Evolutionary conservation across 2,797 vertebrate genomes (phyloP).

Genomic region (Petrocephalus schoutedeni): DNA sequence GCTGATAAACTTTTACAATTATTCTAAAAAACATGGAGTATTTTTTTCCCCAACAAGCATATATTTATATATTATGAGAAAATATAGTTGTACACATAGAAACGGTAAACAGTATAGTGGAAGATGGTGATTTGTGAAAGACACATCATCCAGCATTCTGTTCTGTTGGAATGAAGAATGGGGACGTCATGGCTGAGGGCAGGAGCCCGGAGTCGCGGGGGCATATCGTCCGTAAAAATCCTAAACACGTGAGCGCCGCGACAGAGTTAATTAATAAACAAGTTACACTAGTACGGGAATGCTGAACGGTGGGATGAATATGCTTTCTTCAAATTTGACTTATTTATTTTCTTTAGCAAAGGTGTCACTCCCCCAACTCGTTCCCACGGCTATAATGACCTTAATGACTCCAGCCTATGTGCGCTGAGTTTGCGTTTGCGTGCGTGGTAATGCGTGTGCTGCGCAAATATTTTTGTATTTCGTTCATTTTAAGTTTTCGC

Average conservation of each 20-base stretch:
- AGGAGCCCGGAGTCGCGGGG: not conserved
- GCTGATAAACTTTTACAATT: not conserved
- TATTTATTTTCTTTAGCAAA: not conserved
- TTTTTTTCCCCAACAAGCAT: not conserved
- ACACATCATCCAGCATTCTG: not conserved
- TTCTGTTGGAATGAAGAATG: not conserved
- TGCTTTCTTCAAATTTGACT: not conserved
- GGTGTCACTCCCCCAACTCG: not conserved
- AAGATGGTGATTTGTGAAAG: not conserved
- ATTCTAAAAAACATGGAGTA: not conserved
- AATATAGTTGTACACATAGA: not conserved
- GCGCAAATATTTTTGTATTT: conserved; percentile 24
- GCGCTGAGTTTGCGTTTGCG: conserved; percentile 8
- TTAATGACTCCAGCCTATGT: not conserved
- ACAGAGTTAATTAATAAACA: not conserved
- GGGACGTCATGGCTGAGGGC: not conserved
- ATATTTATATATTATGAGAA: not conserved
- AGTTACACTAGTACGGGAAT: not conserved
- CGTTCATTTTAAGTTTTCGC: conserved; percentile 27
- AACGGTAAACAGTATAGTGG: not conserved
- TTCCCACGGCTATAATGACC: not conserved
- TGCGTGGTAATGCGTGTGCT: conserved; percentile 11
- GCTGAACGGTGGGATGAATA: not conserved
- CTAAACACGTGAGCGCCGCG: not conserved
- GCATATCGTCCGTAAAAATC: not conserved